Conservation (phyloP, 1,140 invertebrate genomes). For the Drosophila subobscura region DNA sequence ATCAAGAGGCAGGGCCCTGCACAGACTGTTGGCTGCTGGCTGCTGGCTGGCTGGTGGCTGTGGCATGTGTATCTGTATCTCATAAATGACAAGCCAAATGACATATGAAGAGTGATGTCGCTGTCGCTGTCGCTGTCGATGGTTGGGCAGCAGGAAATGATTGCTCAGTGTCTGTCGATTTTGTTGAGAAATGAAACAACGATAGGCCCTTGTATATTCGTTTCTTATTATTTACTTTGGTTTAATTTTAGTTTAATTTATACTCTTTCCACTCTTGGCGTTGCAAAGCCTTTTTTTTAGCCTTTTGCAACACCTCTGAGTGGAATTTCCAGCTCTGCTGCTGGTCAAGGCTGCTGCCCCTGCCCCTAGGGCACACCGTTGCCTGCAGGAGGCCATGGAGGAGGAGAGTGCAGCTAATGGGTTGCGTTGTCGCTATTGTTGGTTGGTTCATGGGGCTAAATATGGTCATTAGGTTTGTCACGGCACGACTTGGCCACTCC, state of each 20-base stretch:
- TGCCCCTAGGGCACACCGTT: too few species aligned
- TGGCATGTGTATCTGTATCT: constrained; percentile 20
- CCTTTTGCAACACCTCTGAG: neutral
- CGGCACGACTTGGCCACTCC: constrained; percentile 60
- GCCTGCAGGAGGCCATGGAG: too few species aligned
- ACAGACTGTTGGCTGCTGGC: too few species aligned
- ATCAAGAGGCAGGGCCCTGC: constrained; percentile 35
- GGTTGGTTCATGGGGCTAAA: constrained; percentile 53
- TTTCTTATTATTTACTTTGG: too few species aligned
- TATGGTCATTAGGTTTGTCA: constrained; percentile 69
- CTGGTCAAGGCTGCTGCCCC: constrained; percentile 16
- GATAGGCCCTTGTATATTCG: neutral
- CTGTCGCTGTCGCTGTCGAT: neutral
- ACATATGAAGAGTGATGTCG: constrained; percentile 55
- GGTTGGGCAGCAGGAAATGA: constrained; percentile 31
- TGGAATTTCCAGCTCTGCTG: neutral
- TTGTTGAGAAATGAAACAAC: neutral
- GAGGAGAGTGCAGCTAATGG: neutral
- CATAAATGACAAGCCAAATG: constrained; percentile 50
- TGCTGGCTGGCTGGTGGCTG: neutral
- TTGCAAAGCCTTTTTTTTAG: neutral
- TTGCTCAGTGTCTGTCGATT: constrained; percentile 32
- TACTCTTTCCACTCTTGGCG: neutral
- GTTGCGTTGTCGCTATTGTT: constrained; percentile 25
- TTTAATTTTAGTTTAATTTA: too few species aligned